phyloP scores from a whole-genome alignment of 2,888 invertebrate genomes.

The Drosophila picticornis region DNA sequence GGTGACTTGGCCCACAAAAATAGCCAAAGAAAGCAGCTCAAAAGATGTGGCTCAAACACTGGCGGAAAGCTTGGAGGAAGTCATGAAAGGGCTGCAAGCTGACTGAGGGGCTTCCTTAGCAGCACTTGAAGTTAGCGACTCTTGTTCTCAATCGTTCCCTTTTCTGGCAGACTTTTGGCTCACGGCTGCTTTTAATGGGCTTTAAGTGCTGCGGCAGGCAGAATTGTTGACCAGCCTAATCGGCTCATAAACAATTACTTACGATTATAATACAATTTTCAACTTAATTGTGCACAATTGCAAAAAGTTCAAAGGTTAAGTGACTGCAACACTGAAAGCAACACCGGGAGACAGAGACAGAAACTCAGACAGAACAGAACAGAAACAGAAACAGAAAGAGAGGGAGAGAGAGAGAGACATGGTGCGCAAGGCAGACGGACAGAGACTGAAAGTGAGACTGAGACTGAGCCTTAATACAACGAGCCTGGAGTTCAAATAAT shows the following conservation, averaged over 20 bases:
- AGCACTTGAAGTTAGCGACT: conserved; percentile 20
- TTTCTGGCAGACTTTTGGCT: conserved; percentile 6
- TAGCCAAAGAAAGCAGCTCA: conserved; percentile 1
- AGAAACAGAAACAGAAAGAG: not conserved
- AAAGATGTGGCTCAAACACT: conserved; percentile 1
- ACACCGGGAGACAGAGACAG: not conserved
- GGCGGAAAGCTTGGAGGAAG: not conserved
- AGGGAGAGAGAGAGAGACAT: not conserved
- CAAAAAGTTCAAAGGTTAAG: conserved; percentile 71
- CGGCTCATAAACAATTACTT: conserved; percentile 74
- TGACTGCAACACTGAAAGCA: conserved; percentile 58
- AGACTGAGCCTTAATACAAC: conserved; percentile 50
- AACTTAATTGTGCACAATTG: conserved; percentile 73
- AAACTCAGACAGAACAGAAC: not conserved
- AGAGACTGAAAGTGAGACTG: not conserved
- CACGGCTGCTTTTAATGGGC: conserved; percentile 50
- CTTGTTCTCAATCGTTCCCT: conserved; percentile 6
- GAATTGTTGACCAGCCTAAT: conserved; percentile 53
- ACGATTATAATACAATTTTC: conserved; percentile 73
- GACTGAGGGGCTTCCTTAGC: not conserved
- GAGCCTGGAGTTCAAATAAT: conserved; percentile 78
- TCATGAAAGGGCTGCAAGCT: not conserved
- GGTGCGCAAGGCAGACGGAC: conserved; percentile 8
- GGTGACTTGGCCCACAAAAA: conserved; percentile 17
- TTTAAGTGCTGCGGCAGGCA: conserved; percentile 32